These are phyloP conservation scores for Drusus annulatus DNA, from an alignment of 1,140 invertebrate genomes.

Conservation along the genomic window DNA sequence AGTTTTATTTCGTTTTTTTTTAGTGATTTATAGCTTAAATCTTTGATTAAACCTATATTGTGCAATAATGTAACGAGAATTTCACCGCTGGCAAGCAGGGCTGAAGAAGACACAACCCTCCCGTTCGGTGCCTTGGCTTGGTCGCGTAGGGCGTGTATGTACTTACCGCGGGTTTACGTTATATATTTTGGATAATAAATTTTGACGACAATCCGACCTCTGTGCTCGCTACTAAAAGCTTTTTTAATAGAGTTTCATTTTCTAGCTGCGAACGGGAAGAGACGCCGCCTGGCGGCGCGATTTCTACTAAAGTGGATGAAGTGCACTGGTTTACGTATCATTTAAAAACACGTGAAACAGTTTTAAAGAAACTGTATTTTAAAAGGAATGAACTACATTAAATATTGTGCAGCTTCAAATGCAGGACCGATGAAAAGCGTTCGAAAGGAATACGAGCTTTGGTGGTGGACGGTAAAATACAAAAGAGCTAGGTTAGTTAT, in stretches of 20 bases:
- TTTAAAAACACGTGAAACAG: neutral
- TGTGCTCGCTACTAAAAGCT: conserved; percentile 29
- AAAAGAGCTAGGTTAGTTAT: no score
- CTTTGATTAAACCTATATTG: no score
- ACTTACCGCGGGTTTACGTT: conserved; percentile 11
- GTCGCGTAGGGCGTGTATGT: neutral
- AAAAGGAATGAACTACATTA: no score
- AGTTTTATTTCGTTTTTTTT: no score
- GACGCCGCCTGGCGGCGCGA: neutral
- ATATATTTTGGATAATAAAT: conserved; percentile 34
- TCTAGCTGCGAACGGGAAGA: neutral
- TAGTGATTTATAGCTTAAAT: no score
- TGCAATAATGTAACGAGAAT: no score
- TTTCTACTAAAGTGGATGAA: conserved; percentile 10
- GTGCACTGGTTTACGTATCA: neutral
- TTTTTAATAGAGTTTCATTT: conserved; percentile 42
- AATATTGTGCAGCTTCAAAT: no score
- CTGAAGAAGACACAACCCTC: no score
- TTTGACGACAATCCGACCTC: conserved; percentile 4
- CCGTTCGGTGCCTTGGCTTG: neutral
- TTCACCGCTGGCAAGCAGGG: no score
- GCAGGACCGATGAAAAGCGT: no score
- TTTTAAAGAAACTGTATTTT: neutral
- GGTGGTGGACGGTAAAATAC: no score
- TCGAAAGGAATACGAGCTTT: no score